These are phyloP conservation scores for Leucophenga maculata DNA, from an alignment of 2,888 invertebrate species.

Conservation along the genomic window DNA sequence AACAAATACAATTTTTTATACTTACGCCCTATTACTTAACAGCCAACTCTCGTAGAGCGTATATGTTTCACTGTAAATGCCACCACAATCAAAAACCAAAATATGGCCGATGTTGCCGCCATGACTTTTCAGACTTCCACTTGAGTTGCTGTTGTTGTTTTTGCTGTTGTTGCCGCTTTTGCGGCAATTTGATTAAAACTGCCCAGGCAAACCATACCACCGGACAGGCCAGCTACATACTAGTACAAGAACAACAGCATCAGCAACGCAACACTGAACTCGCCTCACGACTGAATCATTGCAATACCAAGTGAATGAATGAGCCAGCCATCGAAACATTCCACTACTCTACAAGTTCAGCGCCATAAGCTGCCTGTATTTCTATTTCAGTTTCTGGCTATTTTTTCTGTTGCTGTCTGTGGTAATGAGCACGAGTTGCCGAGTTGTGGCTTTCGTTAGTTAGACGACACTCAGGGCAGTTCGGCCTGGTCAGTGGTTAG, in stretches of 20 bases:
- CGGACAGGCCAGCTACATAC: neutral
- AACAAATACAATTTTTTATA: no score
- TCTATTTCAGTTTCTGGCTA: neutral
- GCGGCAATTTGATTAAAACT: slow-evolving; percentile 60
- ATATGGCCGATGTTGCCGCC: slow-evolving; percentile 1
- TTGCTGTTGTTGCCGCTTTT: slow-evolving; percentile 30
- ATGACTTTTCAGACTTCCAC: slow-evolving; percentile 43
- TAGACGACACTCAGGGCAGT: neutral
- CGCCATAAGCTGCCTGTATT: neutral
- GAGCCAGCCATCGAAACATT: no score
- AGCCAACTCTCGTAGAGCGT: neutral
- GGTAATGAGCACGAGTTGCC: slow-evolving; percentile 33
- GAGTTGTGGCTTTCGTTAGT: slow-evolving; percentile 10
- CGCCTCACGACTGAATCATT: no score
- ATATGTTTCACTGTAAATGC: neutral
- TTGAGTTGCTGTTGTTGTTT: slow-evolving; percentile 38
- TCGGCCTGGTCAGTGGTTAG: no score
- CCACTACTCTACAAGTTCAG: no score
- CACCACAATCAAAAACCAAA: slow-evolving; percentile 16
- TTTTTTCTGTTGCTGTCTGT: slow-evolving; percentile 23
- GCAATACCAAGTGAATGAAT: no score
- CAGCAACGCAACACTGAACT: no score
- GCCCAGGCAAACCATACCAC: slow-evolving; percentile 21
- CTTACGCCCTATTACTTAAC: no score
- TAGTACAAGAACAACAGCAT: no score